phyloP scores from a whole-genome alignment of 2,797 vertebrate species.

The Anolis apletophallus region DNA sequence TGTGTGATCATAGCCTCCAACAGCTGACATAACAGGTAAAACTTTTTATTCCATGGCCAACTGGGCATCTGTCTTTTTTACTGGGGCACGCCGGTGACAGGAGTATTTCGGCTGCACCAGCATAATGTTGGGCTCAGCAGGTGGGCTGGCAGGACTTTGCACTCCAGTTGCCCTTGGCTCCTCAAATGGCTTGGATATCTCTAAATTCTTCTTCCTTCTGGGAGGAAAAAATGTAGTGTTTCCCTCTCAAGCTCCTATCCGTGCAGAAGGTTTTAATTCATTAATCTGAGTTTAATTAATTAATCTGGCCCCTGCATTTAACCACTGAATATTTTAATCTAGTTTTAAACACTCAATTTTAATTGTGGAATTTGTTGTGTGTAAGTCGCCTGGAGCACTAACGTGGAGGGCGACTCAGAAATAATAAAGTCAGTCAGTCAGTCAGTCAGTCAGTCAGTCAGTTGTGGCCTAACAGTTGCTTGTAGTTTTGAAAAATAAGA shows the following conservation, averaged over 20 bases:
- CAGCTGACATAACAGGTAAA: slow-evolving; percentile 53
- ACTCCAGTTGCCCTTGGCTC: background rate
- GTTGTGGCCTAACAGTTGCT: background rate
- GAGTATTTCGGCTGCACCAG: background rate
- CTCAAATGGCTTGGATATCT: background rate
- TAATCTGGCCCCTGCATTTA: too few relatives aligned
- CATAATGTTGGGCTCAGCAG: slow-evolving; percentile 9
- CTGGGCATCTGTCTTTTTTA: slow-evolving; percentile 46
- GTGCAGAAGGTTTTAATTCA: background rate
- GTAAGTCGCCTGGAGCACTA: too few relatives aligned
- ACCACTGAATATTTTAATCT: too few relatives aligned
- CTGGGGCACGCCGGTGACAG: slow-evolving; percentile 29
- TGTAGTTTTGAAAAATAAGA: background rate
- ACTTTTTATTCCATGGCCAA: slow-evolving; percentile 22
- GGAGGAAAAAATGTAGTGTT: background rate
- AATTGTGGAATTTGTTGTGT: too few relatives aligned
- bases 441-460: too few relatives aligned
- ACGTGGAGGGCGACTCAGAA: too few relatives aligned
- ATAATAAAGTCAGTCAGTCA: too few relatives aligned
- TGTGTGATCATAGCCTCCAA: slow-evolving; percentile 9
- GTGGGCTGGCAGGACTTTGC: background rate
- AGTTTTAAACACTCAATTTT: too few relatives aligned
- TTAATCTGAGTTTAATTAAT: too few relatives aligned
- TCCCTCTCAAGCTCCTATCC: background rate
- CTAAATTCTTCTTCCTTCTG: background rate